A percentile compares a stretch with the other conserved stretches of the same genome.
These are phyloP conservation scores for Tromatobia lineatoria DNA, from an alignment of 2,888 invertebrate genomes.

Conservation along the genomic window DNA sequence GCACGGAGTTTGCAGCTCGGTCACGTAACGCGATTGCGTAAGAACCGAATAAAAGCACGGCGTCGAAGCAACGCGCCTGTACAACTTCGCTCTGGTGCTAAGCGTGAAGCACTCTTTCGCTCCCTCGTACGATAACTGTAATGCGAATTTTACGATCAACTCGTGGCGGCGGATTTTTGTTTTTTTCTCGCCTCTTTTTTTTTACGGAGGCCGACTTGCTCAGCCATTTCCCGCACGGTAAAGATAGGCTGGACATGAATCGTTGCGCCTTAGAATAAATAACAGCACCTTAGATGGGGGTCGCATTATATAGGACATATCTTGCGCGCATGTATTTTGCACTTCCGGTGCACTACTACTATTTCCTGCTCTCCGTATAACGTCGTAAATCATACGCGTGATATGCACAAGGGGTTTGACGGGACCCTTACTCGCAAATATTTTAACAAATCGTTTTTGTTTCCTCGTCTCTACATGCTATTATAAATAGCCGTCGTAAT, in stretches of 20 bases:
- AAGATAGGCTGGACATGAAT: conserved; percentile 31
- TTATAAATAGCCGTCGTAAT: conserved; percentile 24
- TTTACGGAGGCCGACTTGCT: background rate
- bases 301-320: conserved; percentile 34
- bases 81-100: background rate
- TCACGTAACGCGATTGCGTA: conserved; percentile 63
- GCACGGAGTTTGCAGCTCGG: conserved; percentile 42
- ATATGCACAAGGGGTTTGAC: conserved; percentile 55
- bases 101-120: conserved; percentile 7
- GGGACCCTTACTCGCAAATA: conserved; percentile 35
- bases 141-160: conserved; percentile 57
- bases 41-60: conserved; percentile 47
- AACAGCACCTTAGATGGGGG: conserved; percentile 35
- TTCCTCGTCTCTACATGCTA: conserved; percentile 11
- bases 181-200: conserved; percentile 17
- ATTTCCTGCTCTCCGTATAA: conserved; percentile 7
- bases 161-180: conserved; percentile 37
- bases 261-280: conserved; percentile 31
- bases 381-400: conserved; percentile 48
- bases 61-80: conserved; percentile 24
- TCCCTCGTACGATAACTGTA: conserved; percentile 41
- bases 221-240: background rate
- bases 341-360: conserved; percentile 15
- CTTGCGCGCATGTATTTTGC: conserved; percentile 23
- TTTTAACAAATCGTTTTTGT: conserved; percentile 50